Evolutionary conservation across 1,140 invertebrate genomes (phyloP), one percentile per base, ranked within the genome.

Genomic region (Phortica variegata): DNA sequence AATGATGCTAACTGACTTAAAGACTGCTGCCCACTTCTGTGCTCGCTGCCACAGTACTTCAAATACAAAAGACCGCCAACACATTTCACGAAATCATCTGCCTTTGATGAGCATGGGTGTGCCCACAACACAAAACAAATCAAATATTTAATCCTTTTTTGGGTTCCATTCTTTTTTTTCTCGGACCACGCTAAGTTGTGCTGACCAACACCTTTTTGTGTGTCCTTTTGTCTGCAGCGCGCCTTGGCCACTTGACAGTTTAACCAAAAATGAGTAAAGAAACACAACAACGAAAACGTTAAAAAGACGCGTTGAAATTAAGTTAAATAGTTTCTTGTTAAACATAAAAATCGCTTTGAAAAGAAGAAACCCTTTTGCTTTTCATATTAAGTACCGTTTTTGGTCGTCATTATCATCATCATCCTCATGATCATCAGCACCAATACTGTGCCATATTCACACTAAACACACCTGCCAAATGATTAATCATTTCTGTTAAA

Each of bases 401-500:
- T 58, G 48, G 51, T 50, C 31, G 41, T n/a, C n/a, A n/a, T n/a
- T n/a, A n/a, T n/a, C n/a, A n/a, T n/a, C n/a, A n/a, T n/a, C n/a
- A n/a, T n/a, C n/a, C n/a, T n/a, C n/a, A n/a, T n/a, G n/a, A n/a
- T n/a, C n/a, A n/a, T n/a, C n/a, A n/a, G n/a, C n/a, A n/a, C n/a
- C n/a, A n/a, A n/a, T n/a, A n/a, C n/a, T n/a, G n/a, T n/a, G n/a
- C n/a, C n/a, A n/a, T n/a, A n/a, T n/a, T n/a, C n/a, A n/a, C n/a
- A n/a, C 29, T 39, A 33, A 53, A 60, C 63, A n/a, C n/a, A 68
- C 63, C 63, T 68, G 63, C 65, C 63, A 68, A 60, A 68, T 68
- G 63, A 68, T 68, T 68, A 68, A 68, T 68, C 63, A 69, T 69
- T 68, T 66, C n/a, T n/a, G n/a, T n/a, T n/a, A n/a, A n/a, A n/a